These are phyloP conservation scores for Drosophila ohnishii DNA, from an alignment of 1,140 invertebrate genomes.

Conservation along the genomic window DNA sequence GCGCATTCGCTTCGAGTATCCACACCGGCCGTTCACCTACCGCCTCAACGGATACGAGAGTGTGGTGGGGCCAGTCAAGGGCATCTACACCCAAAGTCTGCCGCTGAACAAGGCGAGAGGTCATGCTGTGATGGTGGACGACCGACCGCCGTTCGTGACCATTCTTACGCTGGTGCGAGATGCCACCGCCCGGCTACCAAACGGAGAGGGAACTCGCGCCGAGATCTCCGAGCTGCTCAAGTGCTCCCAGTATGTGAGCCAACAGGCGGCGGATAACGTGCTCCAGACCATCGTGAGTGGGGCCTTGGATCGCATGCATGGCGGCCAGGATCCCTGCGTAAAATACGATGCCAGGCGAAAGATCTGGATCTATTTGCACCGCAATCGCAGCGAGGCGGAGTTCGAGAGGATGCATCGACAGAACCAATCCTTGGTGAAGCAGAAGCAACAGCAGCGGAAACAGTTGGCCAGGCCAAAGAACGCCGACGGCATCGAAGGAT, in stretches of 20 bases:
- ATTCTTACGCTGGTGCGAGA: slow-evolving; percentile 95
- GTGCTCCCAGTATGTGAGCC: slow-evolving; percentile 91
- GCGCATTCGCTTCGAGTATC: slow-evolving; percentile 89
- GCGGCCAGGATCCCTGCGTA: slow-evolving; percentile 94
- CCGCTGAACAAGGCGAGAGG: slow-evolving; percentile 87
- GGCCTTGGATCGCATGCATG: slow-evolving; percentile 93
- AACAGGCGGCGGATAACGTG: slow-evolving; percentile 88
- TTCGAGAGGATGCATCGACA: slow-evolving; percentile 87
- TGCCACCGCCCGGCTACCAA: slow-evolving; percentile 95
- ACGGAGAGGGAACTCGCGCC: slow-evolving; percentile 95
- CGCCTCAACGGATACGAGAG: slow-evolving; percentile 92
- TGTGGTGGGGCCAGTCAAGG: slow-evolving; percentile 95
- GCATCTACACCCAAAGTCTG: slow-evolving; percentile 88
- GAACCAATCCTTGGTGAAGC: slow-evolving; percentile 71
- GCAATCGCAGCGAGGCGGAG: slow-evolving; percentile 90
- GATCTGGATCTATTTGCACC: slow-evolving; percentile 95
- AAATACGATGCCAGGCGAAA: slow-evolving; percentile 94
- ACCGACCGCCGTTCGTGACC: slow-evolving; percentile 95
- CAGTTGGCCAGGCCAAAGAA: slow-evolving; percentile 61
- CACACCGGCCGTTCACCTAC: slow-evolving; percentile 94
- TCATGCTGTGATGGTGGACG: slow-evolving; percentile 91
- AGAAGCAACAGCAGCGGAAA: slow-evolving; percentile 72
- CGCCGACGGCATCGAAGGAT: slow-evolving; percentile 12
- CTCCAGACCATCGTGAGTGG: slow-evolving; percentile 94
- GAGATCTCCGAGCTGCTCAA: slow-evolving; percentile 87